Conservation (phyloP, 2,888 invertebrate genomes). For the Plagodis pulveraria region DNA sequence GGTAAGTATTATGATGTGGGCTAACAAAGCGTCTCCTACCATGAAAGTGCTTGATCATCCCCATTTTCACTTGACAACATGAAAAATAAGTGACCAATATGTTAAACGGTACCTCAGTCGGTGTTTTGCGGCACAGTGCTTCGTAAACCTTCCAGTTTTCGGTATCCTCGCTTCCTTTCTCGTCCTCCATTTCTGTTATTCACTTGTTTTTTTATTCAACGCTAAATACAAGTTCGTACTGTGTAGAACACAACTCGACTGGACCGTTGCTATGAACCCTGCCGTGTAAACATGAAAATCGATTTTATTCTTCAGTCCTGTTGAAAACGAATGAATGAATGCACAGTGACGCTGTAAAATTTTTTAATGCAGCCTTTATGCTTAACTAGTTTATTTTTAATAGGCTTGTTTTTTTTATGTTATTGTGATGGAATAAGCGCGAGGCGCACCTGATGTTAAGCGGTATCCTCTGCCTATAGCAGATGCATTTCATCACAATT, state of each 20-base stretch:
- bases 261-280: slow-evolving; percentile 49
- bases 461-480: too few species aligned
- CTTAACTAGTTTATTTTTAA: too few species aligned
- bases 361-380: too few species aligned
- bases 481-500: too few species aligned
- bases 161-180: slow-evolving; percentile 68
- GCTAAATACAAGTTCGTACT: not conserved
- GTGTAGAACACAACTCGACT: not conserved
- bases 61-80: not conserved
- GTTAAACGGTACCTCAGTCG: slow-evolving; percentile 76
- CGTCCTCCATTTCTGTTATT: slow-evolving; percentile 63
- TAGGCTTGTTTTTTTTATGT: too few species aligned
- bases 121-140: slow-evolving; percentile 85
- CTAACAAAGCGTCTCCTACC: not conserved
- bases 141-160: slow-evolving; percentile 92
- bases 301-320: slow-evolving; percentile 35
- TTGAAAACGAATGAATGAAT: not conserved
- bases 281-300: slow-evolving; percentile 51
- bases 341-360: too few species aligned
- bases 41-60: not conserved
- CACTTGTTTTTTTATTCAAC: not conserved
- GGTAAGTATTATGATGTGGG: too few species aligned
- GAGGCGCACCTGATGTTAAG: too few species aligned
- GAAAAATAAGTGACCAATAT: not conserved
- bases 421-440: too few species aligned